Conservation (phyloP, 2,888 invertebrate species). For the Steromphala cineraria region DNA sequence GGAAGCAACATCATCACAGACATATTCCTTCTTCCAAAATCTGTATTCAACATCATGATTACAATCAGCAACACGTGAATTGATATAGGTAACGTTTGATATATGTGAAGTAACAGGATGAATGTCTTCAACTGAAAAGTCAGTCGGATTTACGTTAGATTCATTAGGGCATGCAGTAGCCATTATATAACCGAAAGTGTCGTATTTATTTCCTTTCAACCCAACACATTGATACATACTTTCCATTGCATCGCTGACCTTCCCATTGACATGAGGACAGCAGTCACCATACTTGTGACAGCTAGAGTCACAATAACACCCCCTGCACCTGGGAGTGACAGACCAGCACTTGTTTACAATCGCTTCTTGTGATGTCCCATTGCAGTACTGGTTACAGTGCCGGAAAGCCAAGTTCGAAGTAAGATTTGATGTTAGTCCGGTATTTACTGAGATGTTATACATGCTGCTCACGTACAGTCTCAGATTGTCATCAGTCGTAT, state of each 20-base stretch:
- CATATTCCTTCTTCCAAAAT: neutral
- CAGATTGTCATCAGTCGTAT: no score
- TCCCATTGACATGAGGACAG: conserved; percentile 21
- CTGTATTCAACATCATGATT: neutral
- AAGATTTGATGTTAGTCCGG: no score
- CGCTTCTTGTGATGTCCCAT: no score
- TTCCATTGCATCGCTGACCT: neutral
- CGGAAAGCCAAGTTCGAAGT: no score
- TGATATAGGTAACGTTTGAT: conserved; percentile 5
- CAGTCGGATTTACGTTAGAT: neutral
- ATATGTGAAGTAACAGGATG: neutral
- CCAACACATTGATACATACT: neutral
- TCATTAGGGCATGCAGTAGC: neutral
- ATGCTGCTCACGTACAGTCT: no score
- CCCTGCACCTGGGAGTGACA: neutral
- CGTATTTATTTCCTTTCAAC: neutral
- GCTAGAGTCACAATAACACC: conserved; percentile 19
- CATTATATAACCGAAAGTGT: neutral
- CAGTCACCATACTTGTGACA: conserved; percentile 28
- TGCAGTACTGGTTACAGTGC: no score
- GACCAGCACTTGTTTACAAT: no score
- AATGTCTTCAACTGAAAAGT: neutral
- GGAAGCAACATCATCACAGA: conserved; percentile 21
- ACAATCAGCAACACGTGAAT: conserved; percentile 17
- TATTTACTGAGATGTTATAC: no score